Base-by-base conservation (phyloP, 2,113 vertebrate genomes). In the Gymnobelideus leadbeateri region DNA sequence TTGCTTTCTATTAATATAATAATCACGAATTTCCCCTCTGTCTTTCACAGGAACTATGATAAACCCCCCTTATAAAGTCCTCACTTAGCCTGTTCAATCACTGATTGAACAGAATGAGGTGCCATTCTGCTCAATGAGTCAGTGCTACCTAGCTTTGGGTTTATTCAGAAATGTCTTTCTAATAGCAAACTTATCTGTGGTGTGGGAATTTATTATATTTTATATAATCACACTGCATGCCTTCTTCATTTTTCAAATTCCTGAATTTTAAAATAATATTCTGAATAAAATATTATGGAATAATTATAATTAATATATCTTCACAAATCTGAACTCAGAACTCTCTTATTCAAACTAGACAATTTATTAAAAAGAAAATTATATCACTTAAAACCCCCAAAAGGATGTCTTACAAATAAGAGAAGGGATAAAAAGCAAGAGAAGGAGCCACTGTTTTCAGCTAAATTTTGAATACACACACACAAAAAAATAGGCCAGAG, bases 151-250 rank as follows among this genome's bases (percentile, higher is more conserved):
- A 37, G 94, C 94, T 95, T 96, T 94, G 90, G 49, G 52, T 97
- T 96, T 95, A 91, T 96, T 97, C 89, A 93, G 96, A 97, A 98
- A 98, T 98, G 96, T 96, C 96, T 98, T 93, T 97, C 95, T 97
- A 97, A 97, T 97, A 98, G 96, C 89, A 98, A 94, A 95, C 95
- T 97, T 93, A 93, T 97, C 97, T 98, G 97, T 96, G 96, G 54
- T 91, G 95, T 95, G 92, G 97, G 95, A 53, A 52, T 96, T 96
- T 98, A 97, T 97, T 94, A 97, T 89, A 89, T 55, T 95, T 94
- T 61, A 92, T 12, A 21, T 2, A n/a, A 77, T 77, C n/a, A 84
- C 8, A 43, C 7, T 23, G 7, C 19, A 43, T 84, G 68, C 37
- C 68, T 84, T 84, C 14, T 84, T 84, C 14, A 84, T 19, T 84